Base-by-base conservation (phyloP, 2,888 invertebrate species). In the Hypercompe scribonia region DNA sequence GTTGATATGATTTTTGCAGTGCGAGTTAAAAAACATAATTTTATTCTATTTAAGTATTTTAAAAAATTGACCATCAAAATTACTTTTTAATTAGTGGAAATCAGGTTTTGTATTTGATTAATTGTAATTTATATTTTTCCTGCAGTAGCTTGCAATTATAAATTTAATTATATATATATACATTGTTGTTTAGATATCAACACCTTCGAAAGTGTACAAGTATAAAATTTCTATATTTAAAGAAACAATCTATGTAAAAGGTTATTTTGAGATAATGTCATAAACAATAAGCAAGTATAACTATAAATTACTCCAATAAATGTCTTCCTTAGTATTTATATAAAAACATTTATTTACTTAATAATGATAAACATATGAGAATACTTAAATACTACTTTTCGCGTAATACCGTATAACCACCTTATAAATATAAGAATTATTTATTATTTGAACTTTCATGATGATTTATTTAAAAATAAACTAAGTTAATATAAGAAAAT, bases 271-370 rank as follows among this genome's bases (percentile, higher is more conserved):
- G 33, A 13, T 8, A 63, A 5, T 69, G 34, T 81, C 42, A 64
- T 75, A 80, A 71, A 64, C 65, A 69, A 70, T 58, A 50, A 68
- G 64, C 71, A 77, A 71, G 68, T 71, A 31, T 78, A 82, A 65
- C 39, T 74, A 69, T 75, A 78, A 80, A 72, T 73, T 78, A 80
- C 83, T 79, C 76, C 80, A 75, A 86, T 84, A 84, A 84, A 89
- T 76, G 90, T 90, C 90, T 90, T 90, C 90, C 90, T 87, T 90
- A 90, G 84, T 81, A 78, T 79, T 87, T 84, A 85, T 77, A 72
- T 65, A 81, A 76, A 58, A 68, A 54, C 36, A 33, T 68, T n/a
- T n/a, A 54, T 66, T 28, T 68, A 68, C 15, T 8, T 36, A 24
- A 34, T 36, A 65, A 61, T 31, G 15, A 31, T 61, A 61, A 61